Conservation (phyloP, 1,140 invertebrate species). For the Parasteatoda tepidariorum region DNA sequence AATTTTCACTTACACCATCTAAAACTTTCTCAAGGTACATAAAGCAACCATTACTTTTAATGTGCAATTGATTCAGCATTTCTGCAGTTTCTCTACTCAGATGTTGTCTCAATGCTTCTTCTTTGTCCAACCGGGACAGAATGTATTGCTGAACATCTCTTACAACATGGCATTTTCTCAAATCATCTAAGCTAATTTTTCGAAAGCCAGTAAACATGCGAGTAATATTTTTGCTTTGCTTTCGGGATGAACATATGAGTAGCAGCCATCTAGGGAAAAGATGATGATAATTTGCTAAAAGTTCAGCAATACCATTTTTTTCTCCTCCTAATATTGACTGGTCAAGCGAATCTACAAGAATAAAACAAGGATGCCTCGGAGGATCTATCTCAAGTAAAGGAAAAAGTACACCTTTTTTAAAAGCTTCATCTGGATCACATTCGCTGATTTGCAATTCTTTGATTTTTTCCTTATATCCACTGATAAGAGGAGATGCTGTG, state of each 20-base stretch:
- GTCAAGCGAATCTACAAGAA: conserved; percentile 93
- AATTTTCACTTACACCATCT: conserved; percentile 92
- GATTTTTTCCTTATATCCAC: conserved; percentile 83
- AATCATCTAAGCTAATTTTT: conserved; percentile 84
- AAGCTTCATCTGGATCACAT: conserved; percentile 82
- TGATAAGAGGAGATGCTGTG: conserved; percentile 71
- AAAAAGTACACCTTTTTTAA: conserved; percentile 88
- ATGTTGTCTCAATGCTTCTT: conserved; percentile 82
- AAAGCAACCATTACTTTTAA: conserved; percentile 96
- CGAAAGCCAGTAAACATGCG: conserved; percentile 93
- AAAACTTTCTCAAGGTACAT: conserved; percentile 93
- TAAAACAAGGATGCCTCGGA: conserved; percentile 82
- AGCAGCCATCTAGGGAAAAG: conserved; percentile 94
- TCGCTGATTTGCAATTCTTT: conserved; percentile 67
- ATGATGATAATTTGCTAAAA: conserved; percentile 89
- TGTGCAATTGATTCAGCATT: conserved; percentile 93
- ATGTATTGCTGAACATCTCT: conserved; percentile 96
- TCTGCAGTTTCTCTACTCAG: conserved; percentile 88
- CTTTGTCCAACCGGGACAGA: conserved; percentile 86
- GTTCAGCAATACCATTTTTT: conserved; percentile 67
- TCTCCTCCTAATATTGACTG: conserved; percentile 72
- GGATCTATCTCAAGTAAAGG: conserved; percentile 85
- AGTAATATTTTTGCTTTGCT: conserved; percentile 82
- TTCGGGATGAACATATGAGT: conserved; percentile 88
- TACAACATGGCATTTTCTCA: conserved; percentile 83